Base-by-base conservation (phyloP, 1,140 invertebrate species). In the Plodia interpunctella region DNA sequence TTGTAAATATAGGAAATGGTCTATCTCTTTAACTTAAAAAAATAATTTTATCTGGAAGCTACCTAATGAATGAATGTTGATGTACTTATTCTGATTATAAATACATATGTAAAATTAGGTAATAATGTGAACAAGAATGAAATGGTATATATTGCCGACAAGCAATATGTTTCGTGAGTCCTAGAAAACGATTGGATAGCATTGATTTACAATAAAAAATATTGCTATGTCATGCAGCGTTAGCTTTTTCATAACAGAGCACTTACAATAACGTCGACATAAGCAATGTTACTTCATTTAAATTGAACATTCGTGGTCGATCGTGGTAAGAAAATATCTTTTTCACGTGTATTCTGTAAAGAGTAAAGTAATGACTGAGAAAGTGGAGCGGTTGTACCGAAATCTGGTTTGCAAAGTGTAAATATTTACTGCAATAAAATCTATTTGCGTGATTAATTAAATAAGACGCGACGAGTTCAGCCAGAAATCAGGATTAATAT, bases 391-490 rank as follows among this genome's bases (percentile, higher is more conserved):
- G 54, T 63, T 63, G 63, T 57, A 54, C 51, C 70, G 66, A 11
- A 38, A 11, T 38, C 35, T 38, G 35, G 35, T 38, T 38, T 38
- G 35, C 11, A 38, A 38, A 38, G 78, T 72, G 72, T 80, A 80
- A 83, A 83, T 80, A 80, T 80, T 83, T 83, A 65, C 69, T 60
- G 74, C 67, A 78, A 80, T 81, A 83, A 76, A 75, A 75, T 76
- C 66, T 76, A 73, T 79, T 74, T 75, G 62, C 62, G 70, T 76
- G 72, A 78, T 78, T 82, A 82, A 80, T 78, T 74, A 75, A 73
- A 74, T 74, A 64, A 65, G 73, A 61, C 66, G 67, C 71, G 70
- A 69, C 66, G 66, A 75, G 68, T 71, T 74, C 62, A 63, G 66
- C 49, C 35, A 51, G 50, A 18, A 25, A 49, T n/a, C 61, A 59